Evolutionary conservation across 2,797 vertebrate genomes (phyloP).

Genomic region (Peromyscus nudipes): DNA sequence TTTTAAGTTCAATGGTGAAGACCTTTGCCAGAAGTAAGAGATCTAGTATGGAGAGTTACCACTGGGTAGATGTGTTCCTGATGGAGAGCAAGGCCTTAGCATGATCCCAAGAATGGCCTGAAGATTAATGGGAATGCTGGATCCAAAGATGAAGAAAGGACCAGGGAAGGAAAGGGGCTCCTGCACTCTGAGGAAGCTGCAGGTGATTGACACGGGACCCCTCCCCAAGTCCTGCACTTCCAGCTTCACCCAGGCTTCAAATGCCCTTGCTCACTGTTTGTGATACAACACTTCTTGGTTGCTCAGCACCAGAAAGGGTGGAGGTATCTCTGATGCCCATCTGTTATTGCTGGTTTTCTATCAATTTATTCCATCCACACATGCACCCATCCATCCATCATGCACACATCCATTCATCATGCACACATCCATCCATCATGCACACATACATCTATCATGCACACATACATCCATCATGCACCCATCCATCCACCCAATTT

Average conservation of each 20-base stretch:
- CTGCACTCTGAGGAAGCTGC: neutral
- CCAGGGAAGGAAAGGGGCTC: neutral
- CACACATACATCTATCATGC: neutral
- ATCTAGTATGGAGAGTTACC: neutral
- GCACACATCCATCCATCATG: neutral
- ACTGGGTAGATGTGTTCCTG: neutral
- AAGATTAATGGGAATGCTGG: neutral
- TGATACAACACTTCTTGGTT: neutral
- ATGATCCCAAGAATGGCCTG: neutral
- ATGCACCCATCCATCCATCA: neutral
- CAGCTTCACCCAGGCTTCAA: neutral
- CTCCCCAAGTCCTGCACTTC: neutral
- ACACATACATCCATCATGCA: neutral
- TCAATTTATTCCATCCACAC: neutral
- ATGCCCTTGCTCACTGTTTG: neutral
- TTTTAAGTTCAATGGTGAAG: neutral
- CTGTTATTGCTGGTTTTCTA: conserved; percentile 5
- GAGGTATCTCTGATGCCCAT: neutral
- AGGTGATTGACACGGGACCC: neutral
- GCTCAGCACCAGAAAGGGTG: neutral
- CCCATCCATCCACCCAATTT: neutral
- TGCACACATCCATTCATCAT: neutral
- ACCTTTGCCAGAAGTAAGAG: neutral
- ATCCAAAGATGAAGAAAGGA: neutral
- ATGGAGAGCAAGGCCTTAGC: neutral